These are phyloP conservation scores for Chromoteleia sp. DNA, from an alignment of 2,888 invertebrate species.

Conservation along the genomic window DNA sequence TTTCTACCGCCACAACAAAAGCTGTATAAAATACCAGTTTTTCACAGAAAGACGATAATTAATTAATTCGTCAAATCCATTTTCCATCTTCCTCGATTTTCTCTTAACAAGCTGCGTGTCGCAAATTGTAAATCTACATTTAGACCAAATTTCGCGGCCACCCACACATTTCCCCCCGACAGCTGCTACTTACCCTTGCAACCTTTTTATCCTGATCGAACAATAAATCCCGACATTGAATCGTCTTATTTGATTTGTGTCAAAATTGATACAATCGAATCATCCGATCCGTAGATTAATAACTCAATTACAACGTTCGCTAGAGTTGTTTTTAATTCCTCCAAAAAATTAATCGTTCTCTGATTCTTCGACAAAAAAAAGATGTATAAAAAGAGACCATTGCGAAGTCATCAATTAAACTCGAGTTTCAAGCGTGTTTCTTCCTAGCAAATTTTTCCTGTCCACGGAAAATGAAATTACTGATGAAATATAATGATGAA, in stretches of 20 bases:
- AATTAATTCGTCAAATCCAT: conserved; percentile 12
- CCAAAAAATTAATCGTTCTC: too few species aligned
- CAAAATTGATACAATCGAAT: conserved; percentile 26
- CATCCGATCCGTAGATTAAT: background rate
- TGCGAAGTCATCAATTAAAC: too few species aligned
- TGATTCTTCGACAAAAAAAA: too few species aligned
- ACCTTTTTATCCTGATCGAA: conserved; percentile 46
- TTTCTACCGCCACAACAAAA: too few species aligned
- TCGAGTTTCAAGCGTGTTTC: too few species aligned
- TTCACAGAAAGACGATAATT: conserved; percentile 2
- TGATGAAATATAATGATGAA: too few species aligned
- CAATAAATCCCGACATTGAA: conserved; percentile 36
- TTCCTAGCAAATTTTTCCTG: too few species aligned
- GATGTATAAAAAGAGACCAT: too few species aligned
- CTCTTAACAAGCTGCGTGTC: conserved; percentile 41
- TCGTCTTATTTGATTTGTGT: conserved; percentile 41
- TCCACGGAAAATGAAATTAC: too few species aligned
- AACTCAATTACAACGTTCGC: background rate
- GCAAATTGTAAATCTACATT: conserved; percentile 71
- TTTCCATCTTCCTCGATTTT: conserved; percentile 16
- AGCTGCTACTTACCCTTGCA: conserved; percentile 68
- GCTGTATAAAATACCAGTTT: too few species aligned
- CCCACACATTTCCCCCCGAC: conserved; percentile 73
- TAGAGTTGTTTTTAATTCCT: too few species aligned
- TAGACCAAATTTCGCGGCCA: conserved; percentile 74